A percentile compares a stretch with the other conserved stretches of the same genome.
Conservation (phyloP, 37 sponge, comb jelly and placozoan genomes). For the Ephydatia muelleri region DNA sequence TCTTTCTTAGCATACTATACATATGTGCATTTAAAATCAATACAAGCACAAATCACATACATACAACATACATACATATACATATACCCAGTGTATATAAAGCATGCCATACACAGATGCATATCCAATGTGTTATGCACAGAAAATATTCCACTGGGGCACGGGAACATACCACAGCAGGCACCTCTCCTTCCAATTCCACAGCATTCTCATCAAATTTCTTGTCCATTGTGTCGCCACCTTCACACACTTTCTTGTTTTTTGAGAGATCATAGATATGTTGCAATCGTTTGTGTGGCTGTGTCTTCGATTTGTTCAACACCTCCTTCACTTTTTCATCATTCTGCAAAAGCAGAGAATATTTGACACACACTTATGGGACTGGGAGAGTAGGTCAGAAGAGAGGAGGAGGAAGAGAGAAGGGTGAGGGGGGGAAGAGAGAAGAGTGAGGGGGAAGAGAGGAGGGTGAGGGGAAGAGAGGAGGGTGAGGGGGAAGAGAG, state of each 20-base stretch:
- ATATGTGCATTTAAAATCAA: neutral
- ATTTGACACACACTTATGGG: neutral
- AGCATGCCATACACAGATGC: neutral
- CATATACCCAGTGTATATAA: no score
- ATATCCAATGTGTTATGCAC: no score
- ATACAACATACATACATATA: neutral
- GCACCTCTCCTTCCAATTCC: neutral
- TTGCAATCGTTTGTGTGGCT: conserved; percentile 71
- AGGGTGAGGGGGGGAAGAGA: neutral
- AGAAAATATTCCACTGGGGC: neutral
- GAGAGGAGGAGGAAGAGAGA: neutral
- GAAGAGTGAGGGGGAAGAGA: conserved; percentile 2
- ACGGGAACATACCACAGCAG: neutral
- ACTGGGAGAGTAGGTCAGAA: neutral
- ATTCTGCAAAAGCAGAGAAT: conserved; percentile 44
- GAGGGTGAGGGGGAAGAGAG: no score
- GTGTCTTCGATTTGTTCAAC: conserved; percentile 50
- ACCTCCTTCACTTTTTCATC: conserved; percentile 90
- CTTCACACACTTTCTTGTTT: conserved; percentile 81
- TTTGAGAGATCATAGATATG: conserved; percentile 91
- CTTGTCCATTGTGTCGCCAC: conserved; percentile 65
- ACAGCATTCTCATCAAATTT: conserved; percentile 39
- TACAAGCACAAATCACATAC: neutral
- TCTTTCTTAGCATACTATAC: neutral
- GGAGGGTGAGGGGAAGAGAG: neutral